Evolutionary conservation across 2,888 invertebrate species (phyloP).

Genomic region (Cerastis rubricosa): DNA sequence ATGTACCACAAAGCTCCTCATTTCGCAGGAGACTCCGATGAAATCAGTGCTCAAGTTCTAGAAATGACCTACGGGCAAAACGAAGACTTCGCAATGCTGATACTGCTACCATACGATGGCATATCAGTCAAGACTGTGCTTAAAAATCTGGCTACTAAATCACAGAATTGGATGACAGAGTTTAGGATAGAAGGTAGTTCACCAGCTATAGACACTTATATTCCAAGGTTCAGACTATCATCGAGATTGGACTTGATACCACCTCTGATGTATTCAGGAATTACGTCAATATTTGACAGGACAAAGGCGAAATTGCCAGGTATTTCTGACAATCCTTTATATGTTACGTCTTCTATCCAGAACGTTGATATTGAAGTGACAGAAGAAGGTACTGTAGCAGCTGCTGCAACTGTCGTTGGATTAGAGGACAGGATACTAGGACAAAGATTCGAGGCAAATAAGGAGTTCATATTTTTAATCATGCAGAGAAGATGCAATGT

Average conservation of each 20-base stretch:
- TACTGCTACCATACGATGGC: conserved; percentile 92
- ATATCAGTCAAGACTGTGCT: conserved; percentile 87
- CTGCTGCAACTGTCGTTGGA: conserved; percentile 90
- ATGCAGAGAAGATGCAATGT: conserved; percentile 91
- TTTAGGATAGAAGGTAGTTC: conserved; percentile 83
- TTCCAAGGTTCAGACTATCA: conserved; percentile 91
- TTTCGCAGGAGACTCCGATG: conserved; percentile 87
- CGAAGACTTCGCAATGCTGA: conserved; percentile 92
- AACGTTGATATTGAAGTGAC: conserved; percentile 93
- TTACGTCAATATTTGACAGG: conserved; percentile 92
- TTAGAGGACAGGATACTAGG: conserved; percentile 85
- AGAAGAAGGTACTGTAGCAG: conserved; percentile 94
- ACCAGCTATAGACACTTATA: conserved; percentile 90
- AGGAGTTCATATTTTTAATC: conserved; percentile 93
- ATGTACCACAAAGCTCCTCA: conserved; percentile 93
- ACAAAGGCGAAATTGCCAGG: conserved; percentile 91
- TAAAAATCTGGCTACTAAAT: conserved; percentile 85
- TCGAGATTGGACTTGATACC: conserved; percentile 87
- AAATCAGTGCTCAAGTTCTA: conserved; percentile 91
- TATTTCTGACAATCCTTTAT: conserved; percentile 90
- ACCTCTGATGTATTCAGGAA: conserved; percentile 90
- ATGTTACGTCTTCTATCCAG: conserved; percentile 92
- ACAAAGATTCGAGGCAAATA: conserved; percentile 92
- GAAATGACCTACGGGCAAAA: conserved; percentile 93
- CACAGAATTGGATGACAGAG: conserved; percentile 88